These are phyloP conservation scores for Halisarca cf. caerulea DNA, from an alignment of 37 sponge, comb jelly and placozoan species.

Conservation along the genomic window DNA sequence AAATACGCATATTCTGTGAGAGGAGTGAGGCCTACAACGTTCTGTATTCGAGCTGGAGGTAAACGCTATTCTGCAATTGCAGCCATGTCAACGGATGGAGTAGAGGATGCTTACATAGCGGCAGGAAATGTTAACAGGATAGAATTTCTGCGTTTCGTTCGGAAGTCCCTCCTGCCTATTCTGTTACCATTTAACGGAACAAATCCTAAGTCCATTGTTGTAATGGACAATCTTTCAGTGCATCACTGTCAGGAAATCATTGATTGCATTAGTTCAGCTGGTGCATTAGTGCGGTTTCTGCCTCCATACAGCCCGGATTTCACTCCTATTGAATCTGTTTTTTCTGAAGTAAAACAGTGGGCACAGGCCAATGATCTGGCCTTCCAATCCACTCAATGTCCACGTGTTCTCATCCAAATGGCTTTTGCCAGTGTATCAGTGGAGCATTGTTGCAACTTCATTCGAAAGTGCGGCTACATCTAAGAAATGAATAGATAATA, in stretches of 20 bases:
- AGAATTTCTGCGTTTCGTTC: not conserved
- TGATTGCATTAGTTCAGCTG: no score
- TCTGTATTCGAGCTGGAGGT: constrained; percentile 25
- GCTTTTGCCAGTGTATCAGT: no score
- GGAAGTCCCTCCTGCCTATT: not conserved
- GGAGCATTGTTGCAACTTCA: no score
- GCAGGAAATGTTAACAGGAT: not conserved
- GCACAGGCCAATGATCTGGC: no score
- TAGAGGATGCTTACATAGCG: constrained; percentile 17
- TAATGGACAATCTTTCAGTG: constrained; percentile 27
- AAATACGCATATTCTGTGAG: constrained; percentile 10
- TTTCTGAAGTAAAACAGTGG: no score
- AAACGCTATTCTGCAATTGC: constrained; percentile 36
- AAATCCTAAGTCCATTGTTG: constrained; percentile 15
- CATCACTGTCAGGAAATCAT: not conserved
- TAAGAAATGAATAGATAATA: no score
- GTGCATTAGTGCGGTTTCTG: no score
- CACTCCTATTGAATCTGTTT: no score
- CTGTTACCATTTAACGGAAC: constrained; percentile 3
- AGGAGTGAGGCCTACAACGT: constrained; percentile 34
- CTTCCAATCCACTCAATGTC: no score
- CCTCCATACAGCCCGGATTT: no score
- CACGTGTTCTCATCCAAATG: no score
- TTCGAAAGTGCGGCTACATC: no score
- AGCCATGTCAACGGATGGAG: constrained; percentile 10